These are phyloP conservation scores for Equus przewalskii DNA, from an alignment of 2,113 vertebrate genomes.

Conservation along the genomic window DNA sequence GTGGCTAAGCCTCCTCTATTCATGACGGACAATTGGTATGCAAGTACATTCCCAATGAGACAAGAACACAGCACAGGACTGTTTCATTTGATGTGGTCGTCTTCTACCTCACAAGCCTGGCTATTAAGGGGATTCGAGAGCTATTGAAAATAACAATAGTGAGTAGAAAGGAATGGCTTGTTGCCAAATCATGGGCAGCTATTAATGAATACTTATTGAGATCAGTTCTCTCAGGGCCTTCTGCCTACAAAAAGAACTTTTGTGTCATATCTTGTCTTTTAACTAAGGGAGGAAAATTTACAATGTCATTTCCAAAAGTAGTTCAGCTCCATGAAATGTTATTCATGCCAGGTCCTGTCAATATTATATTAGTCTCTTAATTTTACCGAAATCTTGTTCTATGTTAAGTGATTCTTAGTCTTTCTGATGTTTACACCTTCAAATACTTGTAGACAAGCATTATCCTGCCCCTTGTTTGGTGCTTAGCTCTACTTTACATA, in stretches of 20 bases:
- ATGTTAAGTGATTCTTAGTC: not conserved
- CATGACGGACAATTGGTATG: not conserved
- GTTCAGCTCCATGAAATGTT: not conserved
- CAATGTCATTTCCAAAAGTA: not conserved
- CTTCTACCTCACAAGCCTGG: not conserved
- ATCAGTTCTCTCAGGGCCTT: not conserved
- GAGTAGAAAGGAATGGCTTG: not conserved
- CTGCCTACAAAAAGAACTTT: not conserved
- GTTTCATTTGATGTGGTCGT: not conserved
- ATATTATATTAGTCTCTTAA: not conserved
- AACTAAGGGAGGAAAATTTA: not conserved
- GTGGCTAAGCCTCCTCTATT: not conserved
- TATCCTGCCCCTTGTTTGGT: not conserved
- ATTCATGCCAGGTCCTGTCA: not conserved
- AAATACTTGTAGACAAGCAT: not conserved
- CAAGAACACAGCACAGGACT: not conserved
- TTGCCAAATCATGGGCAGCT: not conserved
- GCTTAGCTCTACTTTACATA: slow-evolving; percentile 35
- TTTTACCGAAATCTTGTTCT: not conserved
- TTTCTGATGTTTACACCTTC: not conserved
- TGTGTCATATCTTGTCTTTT: not conserved
- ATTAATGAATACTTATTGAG: not conserved
- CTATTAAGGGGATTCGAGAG: not conserved
- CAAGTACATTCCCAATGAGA: not conserved
- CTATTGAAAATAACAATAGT: not conserved